Conservation (phyloP, 2,888 invertebrate genomes). For the Dynastes maya region DNA sequence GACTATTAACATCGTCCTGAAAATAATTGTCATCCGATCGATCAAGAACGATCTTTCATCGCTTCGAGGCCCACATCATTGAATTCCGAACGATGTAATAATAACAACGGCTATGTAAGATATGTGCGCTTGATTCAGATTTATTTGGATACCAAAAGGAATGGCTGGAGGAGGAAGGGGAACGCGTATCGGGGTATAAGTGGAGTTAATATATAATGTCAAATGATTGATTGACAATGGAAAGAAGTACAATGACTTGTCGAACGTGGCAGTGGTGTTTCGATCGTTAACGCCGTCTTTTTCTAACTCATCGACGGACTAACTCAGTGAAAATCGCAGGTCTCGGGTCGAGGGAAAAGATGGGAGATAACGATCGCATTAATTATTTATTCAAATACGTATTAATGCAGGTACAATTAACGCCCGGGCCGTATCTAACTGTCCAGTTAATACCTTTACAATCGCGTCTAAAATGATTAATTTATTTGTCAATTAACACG, state of each 20-base stretch:
- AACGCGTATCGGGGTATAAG: conserved; percentile 39
- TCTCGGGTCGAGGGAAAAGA: neutral
- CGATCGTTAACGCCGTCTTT: conserved; percentile 41
- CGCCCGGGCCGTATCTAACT: conserved; percentile 14
- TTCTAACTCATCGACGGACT: conserved; percentile 37
- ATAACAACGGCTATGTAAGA: neutral
- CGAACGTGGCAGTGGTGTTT: conserved; percentile 46
- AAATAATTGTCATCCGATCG: conserved; percentile 41
- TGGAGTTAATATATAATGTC: conserved; percentile 55
- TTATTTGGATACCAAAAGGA: neutral
- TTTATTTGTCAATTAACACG: conserved; percentile 46
- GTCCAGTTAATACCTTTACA: conserved; percentile 46
- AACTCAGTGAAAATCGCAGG: too few relatives aligned
- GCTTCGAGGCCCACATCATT: conserved; percentile 10
- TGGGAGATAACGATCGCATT: conserved; percentile 42
- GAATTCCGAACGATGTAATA: neutral
- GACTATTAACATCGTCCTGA: conserved; percentile 39
- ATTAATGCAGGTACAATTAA: conserved; percentile 48
- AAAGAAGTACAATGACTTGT: conserved; percentile 57
- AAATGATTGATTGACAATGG: conserved; percentile 57
- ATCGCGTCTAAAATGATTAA: conserved; percentile 45
- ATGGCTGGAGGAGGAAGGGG: neutral
- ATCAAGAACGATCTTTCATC: conserved; percentile 11
- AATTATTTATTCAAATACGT: conserved; percentile 49
- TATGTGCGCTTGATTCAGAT: neutral